A percentile compares a stretch with the other conserved stretches of the same genome.
phyloP scores from a whole-genome alignment of 2,797 vertebrate species.

The Cynopterus sphinx region DNA sequence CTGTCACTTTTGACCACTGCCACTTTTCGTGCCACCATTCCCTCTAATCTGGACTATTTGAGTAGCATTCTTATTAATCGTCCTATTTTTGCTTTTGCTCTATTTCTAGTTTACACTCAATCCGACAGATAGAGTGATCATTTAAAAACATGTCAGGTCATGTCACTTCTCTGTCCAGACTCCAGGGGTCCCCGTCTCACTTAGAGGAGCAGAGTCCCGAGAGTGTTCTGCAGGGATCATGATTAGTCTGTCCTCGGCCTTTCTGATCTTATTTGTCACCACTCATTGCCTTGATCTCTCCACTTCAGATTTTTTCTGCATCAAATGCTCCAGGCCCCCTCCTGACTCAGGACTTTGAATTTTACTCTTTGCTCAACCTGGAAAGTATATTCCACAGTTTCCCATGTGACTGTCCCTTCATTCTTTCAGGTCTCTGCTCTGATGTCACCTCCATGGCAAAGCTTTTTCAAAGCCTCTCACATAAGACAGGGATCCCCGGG shows the following conservation, averaged over 20 bases:
- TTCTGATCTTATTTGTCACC: neutral
- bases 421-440: neutral
- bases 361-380: neutral
- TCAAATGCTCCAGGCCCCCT: neutral
- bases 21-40: neutral
- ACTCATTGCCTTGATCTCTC: neutral
- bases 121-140: too few species aligned
- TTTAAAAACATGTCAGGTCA: neutral
- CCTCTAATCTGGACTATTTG: neutral
- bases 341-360: neutral
- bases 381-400: neutral
- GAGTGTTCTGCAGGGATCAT: accelerated
- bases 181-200: neutral
- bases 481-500: neutral
- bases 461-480: neutral
- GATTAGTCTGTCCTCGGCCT: neutral
- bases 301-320: neutral
- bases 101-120: neutral
- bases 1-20: neutral
- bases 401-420: too few species aligned
- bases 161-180: neutral
- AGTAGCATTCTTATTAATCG: neutral
- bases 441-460: neutral
- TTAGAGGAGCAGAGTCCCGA: neutral
- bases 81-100: neutral